A percentile compares a stretch with the other conserved stretches of the same genome.
Evolutionary conservation across 2,113 vertebrate species (phyloP).

Genomic region (Catagonus wagneri): DNA sequence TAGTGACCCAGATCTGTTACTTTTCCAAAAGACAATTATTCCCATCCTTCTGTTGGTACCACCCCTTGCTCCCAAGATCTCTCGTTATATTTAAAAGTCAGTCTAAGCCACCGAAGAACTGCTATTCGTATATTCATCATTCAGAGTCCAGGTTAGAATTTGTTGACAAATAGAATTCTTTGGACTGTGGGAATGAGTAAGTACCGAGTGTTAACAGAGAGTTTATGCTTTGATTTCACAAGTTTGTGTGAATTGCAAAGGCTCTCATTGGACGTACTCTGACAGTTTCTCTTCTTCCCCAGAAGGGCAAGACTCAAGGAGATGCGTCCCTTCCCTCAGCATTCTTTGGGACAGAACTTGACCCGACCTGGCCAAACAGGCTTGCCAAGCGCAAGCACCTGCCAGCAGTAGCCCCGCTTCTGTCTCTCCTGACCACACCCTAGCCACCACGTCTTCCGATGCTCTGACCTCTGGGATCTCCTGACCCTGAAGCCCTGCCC

Average conservation of each 20-base stretch:
- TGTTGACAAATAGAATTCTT: neutral
- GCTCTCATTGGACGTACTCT: neutral
- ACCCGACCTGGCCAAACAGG: neutral
- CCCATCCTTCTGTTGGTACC: too few species aligned
- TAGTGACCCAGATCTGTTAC: neutral
- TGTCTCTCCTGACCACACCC: neutral
- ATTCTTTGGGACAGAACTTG: neutral
- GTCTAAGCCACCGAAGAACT: neutral
- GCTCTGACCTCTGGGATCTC: neutral
- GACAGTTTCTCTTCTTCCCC: neutral
- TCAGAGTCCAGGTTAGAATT: conserved; percentile 12
- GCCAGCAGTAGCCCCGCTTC: neutral
- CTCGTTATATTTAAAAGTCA: conserved; percentile 11
- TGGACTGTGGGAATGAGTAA: neutral
- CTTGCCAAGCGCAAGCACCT: neutral
- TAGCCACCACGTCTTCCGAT: neutral
- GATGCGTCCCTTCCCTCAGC: too few species aligned
- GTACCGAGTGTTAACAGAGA: neutral
- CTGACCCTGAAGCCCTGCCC: neutral
- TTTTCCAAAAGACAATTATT: conserved; percentile 15
- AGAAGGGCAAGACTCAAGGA: neutral
- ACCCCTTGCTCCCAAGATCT: neutral
- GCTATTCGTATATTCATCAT: neutral
- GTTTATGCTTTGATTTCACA: neutral
- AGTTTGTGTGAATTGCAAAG: neutral